phyloP scores from a whole-genome alignment of 1,140 invertebrate species.

The roundworm (Caenorhabditis elegans) region DNA sequence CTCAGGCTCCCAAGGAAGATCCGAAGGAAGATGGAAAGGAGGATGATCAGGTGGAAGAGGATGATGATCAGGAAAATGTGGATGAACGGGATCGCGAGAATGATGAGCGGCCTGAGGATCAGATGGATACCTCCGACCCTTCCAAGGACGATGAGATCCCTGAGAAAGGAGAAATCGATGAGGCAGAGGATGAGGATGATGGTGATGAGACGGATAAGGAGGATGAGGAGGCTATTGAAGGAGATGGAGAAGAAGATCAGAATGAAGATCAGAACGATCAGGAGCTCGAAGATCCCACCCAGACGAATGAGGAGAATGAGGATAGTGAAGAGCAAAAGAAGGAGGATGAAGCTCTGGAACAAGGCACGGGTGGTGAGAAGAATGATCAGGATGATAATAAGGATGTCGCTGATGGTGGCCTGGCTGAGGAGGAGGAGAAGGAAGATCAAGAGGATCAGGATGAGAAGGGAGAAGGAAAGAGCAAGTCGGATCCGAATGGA shows the following conservation, averaged over 20 bases:
- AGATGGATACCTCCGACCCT: slow-evolving; percentile 21
- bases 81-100: slow-evolving; percentile 52
- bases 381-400: background rate
- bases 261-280: slow-evolving; percentile 36
- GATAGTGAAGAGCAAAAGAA: background rate
- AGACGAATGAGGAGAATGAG: background rate
- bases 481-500: background rate
- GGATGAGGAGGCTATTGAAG: slow-evolving; percentile 34
- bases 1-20: slow-evolving; percentile 61
- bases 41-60: slow-evolving; percentile 70
- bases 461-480: slow-evolving; percentile 9
- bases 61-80: slow-evolving; percentile 67
- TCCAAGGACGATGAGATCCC: slow-evolving; percentile 15
- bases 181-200: slow-evolving; percentile 55
- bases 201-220: slow-evolving; percentile 47
- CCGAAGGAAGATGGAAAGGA: slow-evolving; percentile 68
- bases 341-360: slow-evolving; percentile 15
- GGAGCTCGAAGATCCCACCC: background rate
- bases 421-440: slow-evolving; percentile 3
- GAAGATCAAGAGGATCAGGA: slow-evolving; percentile 12
- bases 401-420: background rate
- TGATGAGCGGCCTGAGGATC: slow-evolving; percentile 46
- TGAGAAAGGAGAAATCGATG: slow-evolving; percentile 49
- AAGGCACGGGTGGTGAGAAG: background rate
- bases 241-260: slow-evolving; percentile 38